Evolutionary conservation across 2,888 invertebrate genomes (phyloP).

Genomic region (Odontothrips loti): DNA sequence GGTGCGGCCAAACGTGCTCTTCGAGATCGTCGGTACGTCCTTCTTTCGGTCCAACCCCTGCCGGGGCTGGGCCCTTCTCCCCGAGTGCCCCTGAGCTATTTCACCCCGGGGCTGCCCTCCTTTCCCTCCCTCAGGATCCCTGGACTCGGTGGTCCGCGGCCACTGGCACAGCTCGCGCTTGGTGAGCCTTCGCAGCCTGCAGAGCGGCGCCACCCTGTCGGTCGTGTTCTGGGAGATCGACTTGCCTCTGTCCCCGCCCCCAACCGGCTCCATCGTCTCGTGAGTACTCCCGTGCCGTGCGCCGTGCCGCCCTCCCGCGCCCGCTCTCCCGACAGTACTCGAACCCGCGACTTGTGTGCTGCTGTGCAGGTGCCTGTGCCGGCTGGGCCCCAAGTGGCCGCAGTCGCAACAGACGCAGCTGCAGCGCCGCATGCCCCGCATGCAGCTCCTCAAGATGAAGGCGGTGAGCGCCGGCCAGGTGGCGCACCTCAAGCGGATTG

Average conservation of each 20-base stretch:
- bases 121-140: neutral
- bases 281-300: neutral
- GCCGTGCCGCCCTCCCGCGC: no score
- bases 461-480: neutral
- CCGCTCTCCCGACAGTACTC: no score
- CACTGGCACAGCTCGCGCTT: neutral
- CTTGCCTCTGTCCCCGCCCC: neutral
- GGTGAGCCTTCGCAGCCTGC: neutral
- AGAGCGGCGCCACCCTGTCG: neutral
- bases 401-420: neutral
- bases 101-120: no score
- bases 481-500: neutral
- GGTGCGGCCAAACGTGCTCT: neutral
- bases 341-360: no score
- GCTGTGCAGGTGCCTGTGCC: neutral
- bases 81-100: neutral
- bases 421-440: neutral
- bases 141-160: slow-evolving; percentile 6
- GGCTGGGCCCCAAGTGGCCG: neutral
- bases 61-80: neutral
- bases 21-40: neutral
- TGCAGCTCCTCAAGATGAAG: neutral
- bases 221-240: slow-evolving; percentile 13
- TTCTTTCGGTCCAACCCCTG: neutral
- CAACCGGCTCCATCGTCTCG: neutral